Percentiles rank a stretch among this genome's conserved stretches.
These are phyloP conservation scores for Teleiodes luculella DNA, from an alignment of 2,888 invertebrate genomes.

Conservation along the genomic window DNA sequence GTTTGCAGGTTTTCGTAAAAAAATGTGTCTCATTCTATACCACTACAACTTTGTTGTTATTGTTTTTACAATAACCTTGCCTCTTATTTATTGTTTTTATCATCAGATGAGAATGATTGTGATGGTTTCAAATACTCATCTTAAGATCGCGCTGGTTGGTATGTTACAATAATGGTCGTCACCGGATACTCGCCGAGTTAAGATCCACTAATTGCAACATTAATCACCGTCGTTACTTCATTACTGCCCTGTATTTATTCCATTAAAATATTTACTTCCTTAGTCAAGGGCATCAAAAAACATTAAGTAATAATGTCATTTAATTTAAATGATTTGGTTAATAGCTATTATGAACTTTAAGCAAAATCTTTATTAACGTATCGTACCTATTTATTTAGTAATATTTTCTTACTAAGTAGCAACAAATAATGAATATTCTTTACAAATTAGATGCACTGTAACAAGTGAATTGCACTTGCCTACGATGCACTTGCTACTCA, in stretches of 20 bases:
- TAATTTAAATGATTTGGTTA: background rate
- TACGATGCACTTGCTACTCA: slow-evolving; percentile 21
- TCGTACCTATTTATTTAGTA: too few species aligned
- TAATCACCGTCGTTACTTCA: slow-evolving; percentile 26
- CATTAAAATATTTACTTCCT: slow-evolving; percentile 2
- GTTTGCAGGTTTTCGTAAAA: too few species aligned
- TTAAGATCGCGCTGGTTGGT: background rate
- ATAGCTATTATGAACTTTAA: too few species aligned
- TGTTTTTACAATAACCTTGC: too few species aligned
- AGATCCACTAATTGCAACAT: slow-evolving; percentile 22
- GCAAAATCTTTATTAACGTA: too few species aligned
- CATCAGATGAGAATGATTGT: background rate
- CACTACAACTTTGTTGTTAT: too few species aligned
- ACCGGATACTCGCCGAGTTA: slow-evolving; percentile 12
- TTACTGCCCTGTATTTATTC: slow-evolving; percentile 19
- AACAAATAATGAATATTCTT: too few species aligned
- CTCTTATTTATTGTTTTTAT: too few species aligned
- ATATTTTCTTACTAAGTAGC: too few species aligned
- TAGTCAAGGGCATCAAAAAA: background rate
- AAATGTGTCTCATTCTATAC: too few species aligned
- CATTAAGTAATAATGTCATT: background rate
- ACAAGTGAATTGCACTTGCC: background rate
- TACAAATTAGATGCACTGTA: too few species aligned
- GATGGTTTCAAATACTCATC: background rate
- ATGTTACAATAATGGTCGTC: slow-evolving; percentile 1